Base-by-base conservation (phyloP, 2,113 vertebrate species). In the Muscicapa adusta region DNA sequence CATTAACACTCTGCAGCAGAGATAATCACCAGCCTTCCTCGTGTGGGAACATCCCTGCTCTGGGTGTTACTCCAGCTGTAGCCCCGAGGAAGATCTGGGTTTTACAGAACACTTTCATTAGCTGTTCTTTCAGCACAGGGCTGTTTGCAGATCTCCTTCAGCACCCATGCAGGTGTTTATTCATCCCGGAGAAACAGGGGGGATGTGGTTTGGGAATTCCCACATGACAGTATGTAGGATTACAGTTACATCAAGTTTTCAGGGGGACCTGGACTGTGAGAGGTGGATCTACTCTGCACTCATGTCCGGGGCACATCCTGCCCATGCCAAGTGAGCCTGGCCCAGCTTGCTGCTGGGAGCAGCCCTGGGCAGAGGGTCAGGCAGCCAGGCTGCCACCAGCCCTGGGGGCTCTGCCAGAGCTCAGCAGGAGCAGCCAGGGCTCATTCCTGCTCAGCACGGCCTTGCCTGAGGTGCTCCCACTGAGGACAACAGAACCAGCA, bases 171-270 rank as follows among this genome's bases (percentile, higher is more conserved):
- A 76, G 84, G 53, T 82, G 91, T 94, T 91, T 83, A 47, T 38
- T 95, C 86, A 67, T 71, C 76, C 54, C 96, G 28, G 45, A 70
- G 56, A 93, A 70, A 66, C 14, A 14, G 91, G 40, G 33, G 51
- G 65, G 94, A 80, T 28, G 85, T 4, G 48, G 51, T 93, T 88
- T 67, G 73, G 80, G 36, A 89, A 89, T 81, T 89, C 88, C 96
- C 84, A 88, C 75, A 18, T 29, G 54, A 91, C 47, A 77, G 71
- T 73, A 57, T 33, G 75, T 91, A 96, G 95, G 70, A 93, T 85
- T 72, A 62, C 24, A 54, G 54, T 91, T 91, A 76, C 89, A 88
- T 58, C 60, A 68, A 34, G 47, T 22, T 81, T 51, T 80, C 25
- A n/a, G 73, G 81, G 74, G 10, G 8, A 79, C 66, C 31, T 17